These are phyloP conservation scores for Drosophila parthenogenetica DNA, from an alignment of 2,888 invertebrate genomes.

Conservation along the genomic window DNA sequence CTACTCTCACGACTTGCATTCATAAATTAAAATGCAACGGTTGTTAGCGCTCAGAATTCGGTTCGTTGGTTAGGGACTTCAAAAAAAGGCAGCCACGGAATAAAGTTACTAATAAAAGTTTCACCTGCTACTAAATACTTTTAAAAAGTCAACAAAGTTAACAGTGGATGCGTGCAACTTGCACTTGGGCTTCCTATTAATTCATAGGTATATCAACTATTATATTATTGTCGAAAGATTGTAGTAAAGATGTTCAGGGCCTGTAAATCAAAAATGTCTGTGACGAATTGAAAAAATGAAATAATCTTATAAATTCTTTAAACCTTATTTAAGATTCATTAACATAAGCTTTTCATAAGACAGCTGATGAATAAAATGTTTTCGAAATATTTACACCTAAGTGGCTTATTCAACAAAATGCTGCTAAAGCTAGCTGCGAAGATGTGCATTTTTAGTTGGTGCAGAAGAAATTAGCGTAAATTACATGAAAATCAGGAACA, in stretches of 20 bases:
- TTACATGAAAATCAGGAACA: conserved; percentile 58
- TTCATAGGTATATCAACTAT: too few species aligned
- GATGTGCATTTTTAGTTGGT: conserved; percentile 1
- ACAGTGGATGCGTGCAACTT: conserved; percentile 72
- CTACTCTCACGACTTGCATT: conserved; percentile 50
- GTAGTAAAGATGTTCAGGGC: conserved; percentile 22
- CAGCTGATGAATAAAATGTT: not conserved
- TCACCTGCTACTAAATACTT: conserved; percentile 56
- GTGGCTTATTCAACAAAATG: not conserved
- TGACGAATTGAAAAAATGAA: too few species aligned
- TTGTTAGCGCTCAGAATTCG: conserved; percentile 11
- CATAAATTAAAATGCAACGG: conserved; percentile 66
- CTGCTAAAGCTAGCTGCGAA: not conserved
- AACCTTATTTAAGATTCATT: too few species aligned
- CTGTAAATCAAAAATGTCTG: conserved; percentile 28
- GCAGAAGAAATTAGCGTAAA: conserved; percentile 65
- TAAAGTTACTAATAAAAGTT: conserved; percentile 60
- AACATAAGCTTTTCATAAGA: conserved; percentile 5
- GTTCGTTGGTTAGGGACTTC: not conserved
- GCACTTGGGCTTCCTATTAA: conserved; percentile 46
- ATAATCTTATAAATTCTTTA: too few species aligned
- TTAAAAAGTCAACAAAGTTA: conserved; percentile 61
- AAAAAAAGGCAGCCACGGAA: conserved; percentile 13
- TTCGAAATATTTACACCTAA: too few species aligned
- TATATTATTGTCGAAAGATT: conserved; percentile 14